Conservation (phyloP, 37 sponge, comb jelly and placozoan species). For the Tethya wilhelma region DNA sequence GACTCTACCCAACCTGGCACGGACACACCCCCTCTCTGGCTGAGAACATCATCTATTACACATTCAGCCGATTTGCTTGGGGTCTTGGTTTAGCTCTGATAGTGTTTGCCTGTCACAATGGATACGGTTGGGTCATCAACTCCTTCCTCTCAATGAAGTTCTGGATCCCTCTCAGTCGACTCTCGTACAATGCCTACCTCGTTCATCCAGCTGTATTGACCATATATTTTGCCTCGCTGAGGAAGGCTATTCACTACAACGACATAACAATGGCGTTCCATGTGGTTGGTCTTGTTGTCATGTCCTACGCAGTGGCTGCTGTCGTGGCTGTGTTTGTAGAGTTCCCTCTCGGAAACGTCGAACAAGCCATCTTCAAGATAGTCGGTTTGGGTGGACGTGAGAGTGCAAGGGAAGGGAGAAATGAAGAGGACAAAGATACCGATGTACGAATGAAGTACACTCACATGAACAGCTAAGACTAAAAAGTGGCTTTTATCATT, state of each 20-base stretch:
- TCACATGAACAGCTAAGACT: too few species aligned
- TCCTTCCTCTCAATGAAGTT: constrained; percentile 78
- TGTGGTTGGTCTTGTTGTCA: constrained; percentile 39
- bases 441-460: too few species aligned
- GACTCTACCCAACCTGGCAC: constrained; percentile 51
- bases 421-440: background rate
- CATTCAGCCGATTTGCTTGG: constrained; percentile 69
- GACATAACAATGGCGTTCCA: constrained; percentile 45
- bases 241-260: constrained; percentile 44
- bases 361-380: constrained; percentile 53
- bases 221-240: constrained; percentile 18
- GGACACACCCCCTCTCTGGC: constrained; percentile 49
- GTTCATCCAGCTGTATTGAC: constrained; percentile 78
- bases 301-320: constrained; percentile 77
- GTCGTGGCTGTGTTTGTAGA: constrained; percentile 67
- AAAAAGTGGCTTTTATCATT: too few species aligned
- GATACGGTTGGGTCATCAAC: constrained; percentile 78
- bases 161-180: constrained; percentile 91
- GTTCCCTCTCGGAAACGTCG: constrained; percentile 78
- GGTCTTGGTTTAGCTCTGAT: constrained; percentile 64
- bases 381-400: constrained; percentile 39
- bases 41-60: constrained; percentile 70
- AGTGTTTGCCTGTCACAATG: constrained; percentile 80
- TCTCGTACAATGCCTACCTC: constrained; percentile 87
- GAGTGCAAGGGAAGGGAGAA: background rate